Base-by-base conservation (phyloP, 2,113 vertebrate species). In the Chaenocephalus aceratus region DNA sequence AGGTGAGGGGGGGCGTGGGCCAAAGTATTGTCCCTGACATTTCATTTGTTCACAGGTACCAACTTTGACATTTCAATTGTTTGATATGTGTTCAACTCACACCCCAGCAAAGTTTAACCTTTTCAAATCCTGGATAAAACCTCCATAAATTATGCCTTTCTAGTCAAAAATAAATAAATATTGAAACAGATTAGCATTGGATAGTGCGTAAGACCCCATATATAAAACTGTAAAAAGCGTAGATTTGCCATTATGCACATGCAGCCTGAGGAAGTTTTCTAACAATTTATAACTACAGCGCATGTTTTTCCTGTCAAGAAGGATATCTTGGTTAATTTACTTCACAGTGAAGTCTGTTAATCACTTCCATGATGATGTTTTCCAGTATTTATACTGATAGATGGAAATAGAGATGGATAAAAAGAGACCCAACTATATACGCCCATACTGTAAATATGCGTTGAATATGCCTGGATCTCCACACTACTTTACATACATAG, bases 1-100 rank as follows among this genome's bases (percentile, higher is more conserved):
- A 68, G 79, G 79, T 89, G 82, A 88, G 59, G 30, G 58, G 79
- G 74, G 67, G 62, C 54, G 82, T 30, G 59, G 65, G 80, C 83
- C 4, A 26, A 78, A 75, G 72, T 78, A 77, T 91, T 88, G 90
- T 92, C 77, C 67, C 75, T 87, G 91, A 92, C 88, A 92, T 93
- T 93, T 92, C 59, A 89, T 89, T 91, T 89, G 87, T 90, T 74
- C 83, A 61, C 74, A 45, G 79, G 81, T 79, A 80, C 76, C 77
- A 92, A 89, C 84, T 87, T 80, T 90, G 86, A 88, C 86, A 90
- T 84, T 93, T 92, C 61, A 84, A 87, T 87, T 88, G 84, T 90
- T 86, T 91, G 88, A 90, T 91, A 91, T 92, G 89, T 90, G 88
- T 90, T 82, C 12, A 46, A 89, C 72, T 88, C 74, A 85, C 75